A percentile compares a stretch with the other conserved stretches of the same genome.
Conservation (phyloP, 2,797 vertebrate genomes). For the Hylomyscus alleni region DNA sequence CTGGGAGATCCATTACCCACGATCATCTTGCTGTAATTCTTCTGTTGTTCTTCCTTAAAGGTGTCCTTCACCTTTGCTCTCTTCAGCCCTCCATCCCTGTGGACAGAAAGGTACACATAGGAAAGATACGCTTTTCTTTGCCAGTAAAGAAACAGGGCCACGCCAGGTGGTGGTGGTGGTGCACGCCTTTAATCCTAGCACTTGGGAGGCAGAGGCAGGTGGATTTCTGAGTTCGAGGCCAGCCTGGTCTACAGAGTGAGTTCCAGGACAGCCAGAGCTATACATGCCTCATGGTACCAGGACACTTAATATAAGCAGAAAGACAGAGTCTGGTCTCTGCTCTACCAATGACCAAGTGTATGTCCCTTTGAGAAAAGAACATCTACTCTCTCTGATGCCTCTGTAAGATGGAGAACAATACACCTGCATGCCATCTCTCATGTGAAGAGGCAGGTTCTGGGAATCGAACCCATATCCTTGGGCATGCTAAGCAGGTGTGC, state of each 20-base stretch:
- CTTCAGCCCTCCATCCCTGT: slow-evolving; percentile 97
- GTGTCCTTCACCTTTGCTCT: slow-evolving; percentile 95
- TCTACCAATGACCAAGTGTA: background rate
- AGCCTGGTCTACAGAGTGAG: too few species aligned
- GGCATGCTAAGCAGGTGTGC: too few species aligned
- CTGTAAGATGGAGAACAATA: background rate
- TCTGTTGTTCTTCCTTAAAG: slow-evolving; percentile 96
- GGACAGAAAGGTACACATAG: slow-evolving; percentile 59
- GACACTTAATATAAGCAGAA: rapidly evolving
- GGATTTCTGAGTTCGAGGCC: too few species aligned
- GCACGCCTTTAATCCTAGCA: too few species aligned
- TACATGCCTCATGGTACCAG: too few species aligned
- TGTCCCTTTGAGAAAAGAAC: background rate
- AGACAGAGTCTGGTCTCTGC: background rate
- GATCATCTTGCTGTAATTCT: slow-evolving; percentile 96
- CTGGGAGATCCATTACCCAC: slow-evolving; percentile 87
- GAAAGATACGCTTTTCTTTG: slow-evolving; percentile 10
- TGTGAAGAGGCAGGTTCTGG: background rate
- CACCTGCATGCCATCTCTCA: background rate
- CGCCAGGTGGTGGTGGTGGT: too few species aligned
- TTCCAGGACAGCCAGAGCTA: too few species aligned
- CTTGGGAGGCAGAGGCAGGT: too few species aligned
- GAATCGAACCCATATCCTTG: background rate
- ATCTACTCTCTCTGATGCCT: background rate
- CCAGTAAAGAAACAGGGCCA: background rate